Percentiles rank a stretch among this genome's conserved stretches.
Conservation (phyloP, 2,797 vertebrate genomes). For the Anguilla marmorata region DNA sequence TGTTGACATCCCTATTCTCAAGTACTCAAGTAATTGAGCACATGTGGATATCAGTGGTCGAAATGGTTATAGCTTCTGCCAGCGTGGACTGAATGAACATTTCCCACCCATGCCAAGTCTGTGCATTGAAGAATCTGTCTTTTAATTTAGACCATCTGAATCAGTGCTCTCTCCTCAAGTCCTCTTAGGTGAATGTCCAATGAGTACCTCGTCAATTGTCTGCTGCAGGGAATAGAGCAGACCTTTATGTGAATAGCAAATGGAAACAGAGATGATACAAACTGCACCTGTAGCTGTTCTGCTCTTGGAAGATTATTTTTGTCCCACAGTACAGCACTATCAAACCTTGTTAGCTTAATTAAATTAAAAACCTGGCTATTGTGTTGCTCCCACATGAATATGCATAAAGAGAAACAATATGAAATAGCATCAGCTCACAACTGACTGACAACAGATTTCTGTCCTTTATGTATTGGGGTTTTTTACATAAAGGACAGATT, state of each 20-base stretch:
- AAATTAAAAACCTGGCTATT: constrained; percentile 9
- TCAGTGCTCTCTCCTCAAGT: background rate
- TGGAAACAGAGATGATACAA: background rate
- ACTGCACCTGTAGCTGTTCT: background rate
- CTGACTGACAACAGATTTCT: constrained; percentile 25
- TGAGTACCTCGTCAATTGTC: background rate
- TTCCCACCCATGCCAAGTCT: background rate
- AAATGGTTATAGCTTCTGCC: background rate
- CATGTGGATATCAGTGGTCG: background rate
- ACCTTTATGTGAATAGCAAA: background rate
- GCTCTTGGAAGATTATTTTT: background rate
- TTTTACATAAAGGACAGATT: too few relatives aligned
- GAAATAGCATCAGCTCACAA: constrained; percentile 7
- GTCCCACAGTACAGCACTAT: background rate
- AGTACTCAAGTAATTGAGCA: background rate
- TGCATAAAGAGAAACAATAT: background rate
- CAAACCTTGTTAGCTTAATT: constrained; percentile 5
- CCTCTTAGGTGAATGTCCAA: background rate
- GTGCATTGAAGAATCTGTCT: background rate
- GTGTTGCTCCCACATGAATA: background rate
- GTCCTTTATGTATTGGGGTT: background rate
- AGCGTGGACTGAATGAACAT: background rate
- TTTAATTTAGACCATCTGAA: background rate
- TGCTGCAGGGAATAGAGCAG: too few relatives aligned
- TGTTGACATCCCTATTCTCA: background rate